Percentiles rank a stretch among this genome's conserved stretches.
These are phyloP conservation scores for Epinephelus lanceolatus DNA, from an alignment of 2,113 vertebrate species.

Conservation along the genomic window DNA sequence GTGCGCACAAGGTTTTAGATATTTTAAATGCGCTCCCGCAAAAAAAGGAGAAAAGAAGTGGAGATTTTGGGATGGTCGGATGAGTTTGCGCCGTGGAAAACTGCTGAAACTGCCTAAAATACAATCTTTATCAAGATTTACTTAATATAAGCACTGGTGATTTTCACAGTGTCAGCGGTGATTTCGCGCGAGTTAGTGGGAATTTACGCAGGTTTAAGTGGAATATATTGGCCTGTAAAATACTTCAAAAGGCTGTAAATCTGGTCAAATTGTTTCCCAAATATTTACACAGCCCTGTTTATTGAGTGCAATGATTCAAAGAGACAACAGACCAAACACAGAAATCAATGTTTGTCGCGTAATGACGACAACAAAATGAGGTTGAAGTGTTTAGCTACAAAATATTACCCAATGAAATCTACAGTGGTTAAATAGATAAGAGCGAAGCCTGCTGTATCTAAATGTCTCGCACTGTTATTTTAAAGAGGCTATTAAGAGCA, in stretches of 20 bases:
- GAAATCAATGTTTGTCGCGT: neutral
- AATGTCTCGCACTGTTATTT: neutral
- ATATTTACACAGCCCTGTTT: conserved; percentile 56
- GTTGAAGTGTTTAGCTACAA: neutral
- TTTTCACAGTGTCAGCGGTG: neutral
- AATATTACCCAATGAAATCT: neutral
- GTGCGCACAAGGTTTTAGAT: neutral
- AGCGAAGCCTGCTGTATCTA: too few relatives aligned
- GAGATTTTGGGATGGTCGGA: neutral
- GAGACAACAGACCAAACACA: conserved; percentile 30
- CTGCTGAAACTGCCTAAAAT: neutral
- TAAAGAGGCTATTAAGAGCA: neutral
- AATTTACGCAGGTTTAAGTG: conserved; percentile 20
- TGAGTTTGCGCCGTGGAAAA: too few relatives aligned
- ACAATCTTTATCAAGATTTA: neutral
- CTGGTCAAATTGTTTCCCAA: conserved; percentile 23
- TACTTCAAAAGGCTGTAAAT: conserved; percentile 13
- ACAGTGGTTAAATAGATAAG: neutral
- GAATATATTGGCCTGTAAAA: conserved; percentile 34
- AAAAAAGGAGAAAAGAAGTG: neutral
- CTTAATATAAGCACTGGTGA: neutral
- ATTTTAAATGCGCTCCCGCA: neutral
- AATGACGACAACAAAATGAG: neutral
- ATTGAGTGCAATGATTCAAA: conserved; percentile 32
- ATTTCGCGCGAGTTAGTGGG: conserved; percentile 13